A percentile compares a stretch with the other conserved stretches of the same genome.
phyloP scores from a whole-genome alignment of 2,797 vertebrate genomes.

The Gallirallus australis region DNA sequence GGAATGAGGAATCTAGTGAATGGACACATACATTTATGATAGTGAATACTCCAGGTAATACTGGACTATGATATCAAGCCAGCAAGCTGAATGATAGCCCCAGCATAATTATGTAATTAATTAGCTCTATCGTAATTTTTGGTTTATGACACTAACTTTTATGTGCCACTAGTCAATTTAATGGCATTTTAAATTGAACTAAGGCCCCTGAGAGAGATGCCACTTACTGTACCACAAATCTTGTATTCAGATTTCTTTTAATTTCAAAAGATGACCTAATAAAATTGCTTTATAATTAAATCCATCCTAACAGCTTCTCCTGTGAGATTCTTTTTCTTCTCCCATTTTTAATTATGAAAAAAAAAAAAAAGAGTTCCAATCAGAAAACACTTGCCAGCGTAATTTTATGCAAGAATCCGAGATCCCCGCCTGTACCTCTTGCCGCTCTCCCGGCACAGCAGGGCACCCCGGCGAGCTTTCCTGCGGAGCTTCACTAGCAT shows the following conservation, averaged over 20 bases:
- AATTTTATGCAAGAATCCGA: background rate
- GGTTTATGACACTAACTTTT: conserved; percentile 64
- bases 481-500: background rate
- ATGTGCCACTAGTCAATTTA: conserved; percentile 61
- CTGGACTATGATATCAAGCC: conserved; percentile 15
- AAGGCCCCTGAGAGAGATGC: conserved; percentile 51
- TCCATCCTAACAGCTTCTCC: conserved; percentile 28
- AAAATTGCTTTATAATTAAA: conserved; percentile 71
- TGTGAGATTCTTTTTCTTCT: conserved; percentile 15
- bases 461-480: background rate
- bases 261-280: conserved; percentile 73
- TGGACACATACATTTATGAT: conserved; percentile 3
- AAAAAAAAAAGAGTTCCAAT: background rate
- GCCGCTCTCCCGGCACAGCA: background rate
- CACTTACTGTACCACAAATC: conserved; percentile 55
- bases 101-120: conserved; percentile 63
- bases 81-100: conserved; percentile 14
- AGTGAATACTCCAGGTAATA: conserved; percentile 30
- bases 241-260: conserved; percentile 56
- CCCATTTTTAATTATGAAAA: conserved; percentile 22
- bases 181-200: conserved; percentile 70
- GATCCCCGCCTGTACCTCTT: background rate
- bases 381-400: background rate
- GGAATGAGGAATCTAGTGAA: conserved; percentile 46
- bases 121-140: conserved; percentile 66